These are phyloP conservation scores for Vombatus ursinus DNA, from an alignment of 2,113 vertebrate species.

Conservation along the genomic window DNA sequence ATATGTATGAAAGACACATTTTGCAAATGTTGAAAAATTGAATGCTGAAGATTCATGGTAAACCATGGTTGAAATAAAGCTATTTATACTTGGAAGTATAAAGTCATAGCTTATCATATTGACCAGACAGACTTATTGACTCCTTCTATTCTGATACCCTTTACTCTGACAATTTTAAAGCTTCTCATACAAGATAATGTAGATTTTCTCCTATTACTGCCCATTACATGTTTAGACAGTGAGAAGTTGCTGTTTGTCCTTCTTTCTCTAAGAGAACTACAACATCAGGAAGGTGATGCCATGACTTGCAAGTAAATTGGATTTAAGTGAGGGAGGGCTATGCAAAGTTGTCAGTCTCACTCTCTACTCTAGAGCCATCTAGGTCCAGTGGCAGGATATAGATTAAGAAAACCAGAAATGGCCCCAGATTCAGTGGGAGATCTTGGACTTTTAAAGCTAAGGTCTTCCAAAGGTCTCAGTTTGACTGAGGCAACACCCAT, in stretches of 20 bases:
- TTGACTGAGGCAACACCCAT: too few species aligned
- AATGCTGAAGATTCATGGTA: slow-evolving; percentile 68
- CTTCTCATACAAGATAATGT: slow-evolving; percentile 14
- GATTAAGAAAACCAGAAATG: too few species aligned
- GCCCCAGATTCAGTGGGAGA: too few species aligned
- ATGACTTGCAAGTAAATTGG: too few species aligned
- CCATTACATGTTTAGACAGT: slow-evolving; percentile 9
- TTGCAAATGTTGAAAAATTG: slow-evolving; percentile 63
- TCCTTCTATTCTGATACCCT: slow-evolving; percentile 69
- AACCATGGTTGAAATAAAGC: slow-evolving; percentile 63
- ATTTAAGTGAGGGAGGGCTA: too few species aligned
- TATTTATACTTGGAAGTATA: slow-evolving; percentile 51
- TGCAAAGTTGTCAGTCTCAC: too few species aligned
- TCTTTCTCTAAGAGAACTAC: too few species aligned
- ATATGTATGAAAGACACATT: neutral
- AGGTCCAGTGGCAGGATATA: too few species aligned
- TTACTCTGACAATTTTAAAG: slow-evolving; percentile 76
- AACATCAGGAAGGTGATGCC: too few species aligned
- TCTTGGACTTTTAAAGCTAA: too few species aligned
- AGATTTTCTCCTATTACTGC: slow-evolving; percentile 33
- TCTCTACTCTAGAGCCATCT: too few species aligned
- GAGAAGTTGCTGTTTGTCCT: neutral
- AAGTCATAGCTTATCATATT: slow-evolving; percentile 71
- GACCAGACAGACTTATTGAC: slow-evolving; percentile 55
- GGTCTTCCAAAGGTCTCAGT: too few species aligned